These are phyloP conservation scores for Syngnathus scovelli DNA, from an alignment of 2,113 vertebrate genomes.

Conservation along the genomic window DNA sequence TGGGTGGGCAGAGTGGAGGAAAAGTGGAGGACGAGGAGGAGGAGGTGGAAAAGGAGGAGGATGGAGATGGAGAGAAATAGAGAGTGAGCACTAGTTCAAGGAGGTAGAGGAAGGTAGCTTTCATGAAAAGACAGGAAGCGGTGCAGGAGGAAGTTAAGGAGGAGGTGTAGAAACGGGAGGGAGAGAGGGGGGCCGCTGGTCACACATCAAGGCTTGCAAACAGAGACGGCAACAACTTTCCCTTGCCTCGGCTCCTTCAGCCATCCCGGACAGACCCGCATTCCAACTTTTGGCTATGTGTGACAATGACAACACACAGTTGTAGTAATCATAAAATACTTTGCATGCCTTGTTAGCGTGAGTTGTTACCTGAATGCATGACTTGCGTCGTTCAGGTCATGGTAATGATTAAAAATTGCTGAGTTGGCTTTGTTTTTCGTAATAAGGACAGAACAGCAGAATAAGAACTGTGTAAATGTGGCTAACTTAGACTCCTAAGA, in stretches of 20 bases:
- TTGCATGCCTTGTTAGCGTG: too few relatives aligned
- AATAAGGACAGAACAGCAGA: too few relatives aligned
- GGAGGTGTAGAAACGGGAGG: conserved; percentile 8
- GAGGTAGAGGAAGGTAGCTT: conserved; percentile 64
- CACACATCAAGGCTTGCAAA: conserved; percentile 99
- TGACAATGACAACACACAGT: too few relatives aligned
- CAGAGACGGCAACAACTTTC: conserved; percentile 88
- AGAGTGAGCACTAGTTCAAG: conserved; percentile 61
- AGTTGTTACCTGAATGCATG: too few relatives aligned
- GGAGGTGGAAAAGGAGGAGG: conserved; percentile 58
- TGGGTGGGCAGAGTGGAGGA: conserved; percentile 92
- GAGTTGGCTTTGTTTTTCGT: too few relatives aligned
- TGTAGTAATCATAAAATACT: too few relatives aligned
- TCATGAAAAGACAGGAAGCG: conserved; percentile 74
- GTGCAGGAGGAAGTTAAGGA: conserved; percentile 73
- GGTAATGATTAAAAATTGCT: too few relatives aligned
- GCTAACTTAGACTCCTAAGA: too few relatives aligned
- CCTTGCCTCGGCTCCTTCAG: conserved; percentile 59
- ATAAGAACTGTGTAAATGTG: too few relatives aligned
- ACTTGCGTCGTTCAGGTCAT: too few relatives aligned
- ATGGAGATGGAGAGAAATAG: conserved; percentile 68
- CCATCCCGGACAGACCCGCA: conserved; percentile 81
- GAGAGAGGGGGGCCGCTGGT: conserved; percentile 76
- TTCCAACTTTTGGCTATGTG: conserved; percentile 3
- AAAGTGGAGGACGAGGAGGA: conserved; percentile 69